phyloP scores from a whole-genome alignment of 1,140 invertebrate species.

The Acromyrmex echinatior region DNA sequence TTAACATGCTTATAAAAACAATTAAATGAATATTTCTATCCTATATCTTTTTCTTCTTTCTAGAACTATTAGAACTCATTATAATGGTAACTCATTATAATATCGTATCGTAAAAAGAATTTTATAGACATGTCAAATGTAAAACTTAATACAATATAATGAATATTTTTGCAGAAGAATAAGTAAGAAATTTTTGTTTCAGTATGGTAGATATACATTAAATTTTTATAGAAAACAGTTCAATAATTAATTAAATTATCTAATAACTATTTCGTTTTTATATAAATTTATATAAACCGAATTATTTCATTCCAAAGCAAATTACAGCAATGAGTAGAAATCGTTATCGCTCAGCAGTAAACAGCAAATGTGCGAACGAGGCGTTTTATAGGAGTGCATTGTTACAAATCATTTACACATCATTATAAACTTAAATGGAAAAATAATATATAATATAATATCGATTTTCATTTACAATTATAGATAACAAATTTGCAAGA shows the following conservation, averaged over 20 bases:
- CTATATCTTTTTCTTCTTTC: neutral
- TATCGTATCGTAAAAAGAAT: neutral
- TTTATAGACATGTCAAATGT: conserved; percentile 1
- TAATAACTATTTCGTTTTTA: neutral
- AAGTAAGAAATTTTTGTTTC: neutral
- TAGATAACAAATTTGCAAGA: too few species aligned
- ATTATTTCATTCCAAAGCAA: neutral
- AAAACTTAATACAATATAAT: neutral
- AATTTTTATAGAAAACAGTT: neutral
- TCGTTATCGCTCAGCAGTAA: too few species aligned
- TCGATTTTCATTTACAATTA: too few species aligned
- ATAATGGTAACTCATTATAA: neutral
- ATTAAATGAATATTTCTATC: conserved; percentile 4
- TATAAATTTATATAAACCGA: neutral
- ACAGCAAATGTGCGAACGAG: too few species aligned
- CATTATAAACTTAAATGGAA: too few species aligned
- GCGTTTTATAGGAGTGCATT: too few species aligned
- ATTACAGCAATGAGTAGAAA: too few species aligned
- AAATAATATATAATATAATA: too few species aligned
- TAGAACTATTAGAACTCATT: neutral
- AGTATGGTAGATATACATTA: neutral
- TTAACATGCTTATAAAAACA: conserved; percentile 68
- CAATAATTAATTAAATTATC: neutral
- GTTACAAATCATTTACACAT: too few species aligned
- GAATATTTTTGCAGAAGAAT: neutral